These are phyloP conservation scores for human DNA, from an alignment of 2,113 vertebrate genomes.

Conservation along the genomic window DNA sequence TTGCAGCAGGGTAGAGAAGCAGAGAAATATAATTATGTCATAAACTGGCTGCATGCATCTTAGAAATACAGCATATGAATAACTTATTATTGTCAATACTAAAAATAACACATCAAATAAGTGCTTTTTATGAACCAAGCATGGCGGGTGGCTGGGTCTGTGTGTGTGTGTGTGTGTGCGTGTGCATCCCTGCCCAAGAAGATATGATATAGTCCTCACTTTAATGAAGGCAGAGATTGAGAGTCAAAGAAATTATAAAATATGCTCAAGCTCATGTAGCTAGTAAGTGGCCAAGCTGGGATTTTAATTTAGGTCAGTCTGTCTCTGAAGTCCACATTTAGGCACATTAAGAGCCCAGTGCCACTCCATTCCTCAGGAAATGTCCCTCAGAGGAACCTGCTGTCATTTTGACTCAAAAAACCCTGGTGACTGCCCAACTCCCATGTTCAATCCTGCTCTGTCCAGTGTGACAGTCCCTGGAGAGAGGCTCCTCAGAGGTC, in stretches of 20 bases:
- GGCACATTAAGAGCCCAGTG: too few relatives aligned
- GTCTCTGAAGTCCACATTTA: not conserved
- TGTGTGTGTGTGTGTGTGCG: accelerated
- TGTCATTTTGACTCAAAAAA: not conserved
- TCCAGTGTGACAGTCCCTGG: not conserved
- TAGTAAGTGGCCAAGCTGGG: not conserved
- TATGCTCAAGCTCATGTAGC: not conserved
- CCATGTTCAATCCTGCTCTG: not conserved
- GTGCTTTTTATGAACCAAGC: not conserved
- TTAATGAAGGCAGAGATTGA: not conserved
- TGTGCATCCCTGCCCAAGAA: not conserved
- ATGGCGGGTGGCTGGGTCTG: too few relatives aligned
- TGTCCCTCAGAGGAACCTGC: not conserved
- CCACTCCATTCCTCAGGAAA: not conserved
- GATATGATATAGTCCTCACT: not conserved
- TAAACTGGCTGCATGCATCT: not conserved
- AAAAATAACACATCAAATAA: not conserved
- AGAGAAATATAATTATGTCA: not conserved
- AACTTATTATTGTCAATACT: constrained; percentile 39
- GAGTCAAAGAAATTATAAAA: not conserved
- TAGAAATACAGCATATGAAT: not conserved
- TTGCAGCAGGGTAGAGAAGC: not conserved
- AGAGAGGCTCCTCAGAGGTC: not conserved
- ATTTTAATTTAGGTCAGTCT: constrained; percentile 48
- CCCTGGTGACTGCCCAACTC: not conserved